Conservation (phyloP, 2,888 invertebrate species). For the Neoascia interrupta region DNA sequence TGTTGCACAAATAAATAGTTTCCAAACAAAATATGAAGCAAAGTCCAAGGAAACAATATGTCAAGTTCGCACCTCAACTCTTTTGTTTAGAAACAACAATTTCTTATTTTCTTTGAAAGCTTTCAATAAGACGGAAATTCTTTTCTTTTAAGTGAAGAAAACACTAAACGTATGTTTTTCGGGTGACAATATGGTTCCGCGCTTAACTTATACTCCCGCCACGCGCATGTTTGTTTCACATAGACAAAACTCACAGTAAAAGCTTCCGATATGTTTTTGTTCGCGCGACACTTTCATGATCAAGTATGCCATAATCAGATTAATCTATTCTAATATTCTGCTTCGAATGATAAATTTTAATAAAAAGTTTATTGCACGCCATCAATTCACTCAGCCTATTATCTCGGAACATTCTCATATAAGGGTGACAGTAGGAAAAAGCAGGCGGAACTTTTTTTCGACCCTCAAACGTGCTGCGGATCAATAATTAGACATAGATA, state of each 20-base stretch:
- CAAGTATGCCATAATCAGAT: conserved; percentile 6
- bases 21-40: background rate
- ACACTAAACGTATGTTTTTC: no score
- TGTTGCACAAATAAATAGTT: background rate
- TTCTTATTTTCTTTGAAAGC: background rate
- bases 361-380: conserved; percentile 10
- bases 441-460: conserved; percentile 53
- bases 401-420: conserved; percentile 18
- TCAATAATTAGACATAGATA: conserved; percentile 14
- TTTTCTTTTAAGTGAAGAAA: background rate
- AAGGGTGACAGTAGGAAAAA: conserved; percentile 37
- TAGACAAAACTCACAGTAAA: background rate
- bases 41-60: no score
- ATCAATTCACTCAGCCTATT: conserved; percentile 10
- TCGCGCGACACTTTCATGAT: conserved; percentile 20
- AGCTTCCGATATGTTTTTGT: conserved; percentile 11
- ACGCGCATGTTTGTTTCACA: no score
- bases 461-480: conserved; percentile 58
- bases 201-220: no score
- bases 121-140: background rate
- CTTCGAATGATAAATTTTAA: conserved; percentile 6
- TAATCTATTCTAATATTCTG: conserved; percentile 40
- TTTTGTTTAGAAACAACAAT: conserved; percentile 5
- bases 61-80: conserved; percentile 27
- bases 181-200: no score